Percentiles rank a stretch among this genome's conserved stretches.
phyloP scores from a whole-genome alignment of 2,797 vertebrate species.

The Pseudochromis fuscus region DNA sequence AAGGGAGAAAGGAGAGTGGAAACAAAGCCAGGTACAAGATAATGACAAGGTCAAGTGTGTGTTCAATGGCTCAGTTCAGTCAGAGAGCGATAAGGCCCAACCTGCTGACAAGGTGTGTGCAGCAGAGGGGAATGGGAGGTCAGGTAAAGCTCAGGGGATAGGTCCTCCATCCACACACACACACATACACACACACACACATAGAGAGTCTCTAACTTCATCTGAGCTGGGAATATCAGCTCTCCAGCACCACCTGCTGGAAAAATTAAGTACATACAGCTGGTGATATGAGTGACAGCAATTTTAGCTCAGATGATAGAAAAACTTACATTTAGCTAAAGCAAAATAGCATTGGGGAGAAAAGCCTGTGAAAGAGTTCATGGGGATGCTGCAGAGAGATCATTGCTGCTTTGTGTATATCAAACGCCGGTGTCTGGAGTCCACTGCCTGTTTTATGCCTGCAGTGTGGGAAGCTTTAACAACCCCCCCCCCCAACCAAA shows the following conservation, averaged over 20 bases:
- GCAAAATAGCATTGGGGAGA: not conserved
- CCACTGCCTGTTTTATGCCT: slow-evolving; percentile 21
- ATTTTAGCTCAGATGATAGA: not conserved
- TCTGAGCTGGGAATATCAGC: not conserved
- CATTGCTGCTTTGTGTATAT: not conserved
- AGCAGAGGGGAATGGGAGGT: slow-evolving; percentile 71
- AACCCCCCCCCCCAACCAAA: slow-evolving; percentile 38
- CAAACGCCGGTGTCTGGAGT: slow-evolving; percentile 3
- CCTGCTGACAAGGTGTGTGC: slow-evolving; percentile 73
- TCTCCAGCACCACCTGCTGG: slow-evolving; percentile 70
- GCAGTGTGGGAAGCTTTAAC: slow-evolving; percentile 46
- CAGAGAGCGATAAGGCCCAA: slow-evolving; percentile 70
- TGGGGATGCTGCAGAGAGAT: slow-evolving; percentile 1
- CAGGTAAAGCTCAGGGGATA: slow-evolving; percentile 63
- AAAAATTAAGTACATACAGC: not conserved
- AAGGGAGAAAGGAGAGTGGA: slow-evolving; percentile 71
- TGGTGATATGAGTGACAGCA: not conserved
- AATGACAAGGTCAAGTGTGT: slow-evolving; percentile 83
- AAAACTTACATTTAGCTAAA: not conserved
- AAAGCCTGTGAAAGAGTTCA: not conserved
- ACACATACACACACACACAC: no score
- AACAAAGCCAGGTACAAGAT: slow-evolving; percentile 83
- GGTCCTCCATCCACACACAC: not conserved
- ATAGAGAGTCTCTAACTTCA: slow-evolving; percentile 1
- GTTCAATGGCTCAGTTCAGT: slow-evolving; percentile 79